Percentiles rank a stretch among this genome's conserved stretches.
These are phyloP conservation scores for Calosoma granatense DNA, from an alignment of 1,140 invertebrate species.

Conservation along the genomic window DNA sequence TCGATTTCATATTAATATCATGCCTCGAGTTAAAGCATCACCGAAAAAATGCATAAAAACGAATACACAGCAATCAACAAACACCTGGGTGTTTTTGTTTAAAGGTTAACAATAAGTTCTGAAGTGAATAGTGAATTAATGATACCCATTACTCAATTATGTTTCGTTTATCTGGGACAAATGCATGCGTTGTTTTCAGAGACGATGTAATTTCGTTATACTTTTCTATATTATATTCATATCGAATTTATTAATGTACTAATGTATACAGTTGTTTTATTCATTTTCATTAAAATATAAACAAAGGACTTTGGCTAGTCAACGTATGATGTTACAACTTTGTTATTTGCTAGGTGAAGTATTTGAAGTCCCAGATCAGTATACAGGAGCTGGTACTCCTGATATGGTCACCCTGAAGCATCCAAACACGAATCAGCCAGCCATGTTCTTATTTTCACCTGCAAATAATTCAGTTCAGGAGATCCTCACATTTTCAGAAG, in stretches of 20 bases:
- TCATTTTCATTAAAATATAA: too few species aligned
- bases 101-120: conserved; percentile 40
- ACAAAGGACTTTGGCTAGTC: too few species aligned
- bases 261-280: too few species aligned
- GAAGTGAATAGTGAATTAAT: conserved; percentile 14
- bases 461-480: conserved; percentile 50
- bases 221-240: too few species aligned
- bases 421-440: conserved; percentile 46
- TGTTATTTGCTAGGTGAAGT: conserved; percentile 36
- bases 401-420: conserved; percentile 62
- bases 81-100: conserved; percentile 53
- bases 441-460: conserved; percentile 50
- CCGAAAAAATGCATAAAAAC: conserved; percentile 46
- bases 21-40: conserved; percentile 44
- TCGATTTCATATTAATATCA: conserved; percentile 17
- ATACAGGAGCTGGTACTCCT: conserved; percentile 50
- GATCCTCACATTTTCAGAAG: conserved; percentile 54
- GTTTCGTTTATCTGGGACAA: too few species aligned
- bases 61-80: conserved; percentile 33
- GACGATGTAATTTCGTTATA: too few species aligned
- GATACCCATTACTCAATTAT: too few species aligned
- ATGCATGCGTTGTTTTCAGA: too few species aligned
- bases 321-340: too few species aligned
- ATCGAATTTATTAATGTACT: too few species aligned
- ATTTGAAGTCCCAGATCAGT: conserved; percentile 39